These are phyloP conservation scores for Bombus superbus DNA, from an alignment of 1,140 invertebrate genomes.

Conservation along the genomic window DNA sequence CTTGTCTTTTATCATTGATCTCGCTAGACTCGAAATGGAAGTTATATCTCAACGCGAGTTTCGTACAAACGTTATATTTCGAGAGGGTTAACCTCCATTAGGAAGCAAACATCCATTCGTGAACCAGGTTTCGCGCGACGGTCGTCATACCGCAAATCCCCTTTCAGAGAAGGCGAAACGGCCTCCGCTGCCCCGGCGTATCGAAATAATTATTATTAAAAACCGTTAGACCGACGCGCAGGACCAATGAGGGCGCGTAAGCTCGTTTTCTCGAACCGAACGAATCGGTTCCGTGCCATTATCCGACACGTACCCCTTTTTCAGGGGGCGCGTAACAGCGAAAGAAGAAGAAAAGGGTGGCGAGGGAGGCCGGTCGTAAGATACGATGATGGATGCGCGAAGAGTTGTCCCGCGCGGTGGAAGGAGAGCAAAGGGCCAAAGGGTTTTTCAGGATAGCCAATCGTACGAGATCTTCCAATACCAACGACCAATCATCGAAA, in stretches of 20 bases:
- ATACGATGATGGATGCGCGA: constrained; percentile 79
- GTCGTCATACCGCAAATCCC: background rate
- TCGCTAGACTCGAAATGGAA: too few species aligned
- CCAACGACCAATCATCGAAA: constrained; percentile 69
- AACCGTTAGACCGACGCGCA: constrained; percentile 68
- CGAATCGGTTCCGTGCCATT: constrained; percentile 74
- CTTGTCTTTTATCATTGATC: too few species aligned
- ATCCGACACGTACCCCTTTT: constrained; percentile 52
- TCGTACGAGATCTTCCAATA: constrained; percentile 30
- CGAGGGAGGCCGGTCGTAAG: constrained; percentile 76
- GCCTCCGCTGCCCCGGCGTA: constrained; percentile 49
- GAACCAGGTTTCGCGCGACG: background rate
- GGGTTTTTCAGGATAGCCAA: constrained; percentile 70
- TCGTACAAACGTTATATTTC: too few species aligned
- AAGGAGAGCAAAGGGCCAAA: constrained; percentile 68
- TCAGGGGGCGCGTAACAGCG: background rate
- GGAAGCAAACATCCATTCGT: background rate
- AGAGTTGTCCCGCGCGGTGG: constrained; percentile 74
- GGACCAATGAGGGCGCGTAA: constrained; percentile 39
- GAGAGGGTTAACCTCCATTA: too few species aligned
- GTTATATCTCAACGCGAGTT: too few species aligned
- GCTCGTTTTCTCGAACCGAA: constrained; percentile 66
- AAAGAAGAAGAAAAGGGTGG: constrained; percentile 72
- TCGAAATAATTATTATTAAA: constrained; percentile 77
- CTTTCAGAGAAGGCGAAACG: background rate